Evolutionary conservation across 2,113 vertebrate species (phyloP).

Genomic region (Eretmochelys imbricata): DNA sequence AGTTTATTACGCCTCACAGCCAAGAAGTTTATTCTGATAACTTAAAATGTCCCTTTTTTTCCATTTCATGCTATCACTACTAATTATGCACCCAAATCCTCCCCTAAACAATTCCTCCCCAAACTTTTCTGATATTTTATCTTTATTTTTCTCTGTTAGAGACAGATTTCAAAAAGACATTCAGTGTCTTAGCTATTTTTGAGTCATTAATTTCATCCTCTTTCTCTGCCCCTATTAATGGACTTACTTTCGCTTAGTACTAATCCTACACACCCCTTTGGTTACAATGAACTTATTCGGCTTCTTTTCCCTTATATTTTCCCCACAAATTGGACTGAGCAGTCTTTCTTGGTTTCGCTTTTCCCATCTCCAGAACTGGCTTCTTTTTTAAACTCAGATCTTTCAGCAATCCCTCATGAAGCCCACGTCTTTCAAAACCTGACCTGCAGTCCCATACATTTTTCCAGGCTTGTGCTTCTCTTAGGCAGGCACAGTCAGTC

Average conservation of each 20-base stretch:
- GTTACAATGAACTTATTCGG: fast-evolving
- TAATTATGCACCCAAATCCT: not conserved
- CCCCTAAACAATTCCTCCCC: not conserved
- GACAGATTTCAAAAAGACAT: not conserved
- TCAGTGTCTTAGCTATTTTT: not conserved
- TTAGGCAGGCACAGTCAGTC: not conserved
- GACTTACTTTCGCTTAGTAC: not conserved
- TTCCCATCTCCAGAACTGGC: not conserved
- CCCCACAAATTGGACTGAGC: not conserved
- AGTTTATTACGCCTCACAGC: not conserved
- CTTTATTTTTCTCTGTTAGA: not conserved
- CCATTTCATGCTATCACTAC: not conserved
- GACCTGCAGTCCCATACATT: not conserved
- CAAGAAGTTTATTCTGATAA: not conserved
- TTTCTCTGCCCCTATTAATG: not conserved
- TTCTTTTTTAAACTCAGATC: not conserved
- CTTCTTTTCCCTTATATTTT: not conserved
- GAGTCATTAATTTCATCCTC: not conserved
- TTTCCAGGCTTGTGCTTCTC: not conserved
- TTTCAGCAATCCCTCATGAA: not conserved
- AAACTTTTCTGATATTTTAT: not conserved
- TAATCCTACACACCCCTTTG: not conserved
- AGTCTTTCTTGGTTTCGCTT: not conserved
- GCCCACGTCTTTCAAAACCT: not conserved
- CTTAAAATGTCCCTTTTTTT: not conserved